Conservation (phyloP, 2,113 vertebrate species). For the Piaya cayana region DNA sequence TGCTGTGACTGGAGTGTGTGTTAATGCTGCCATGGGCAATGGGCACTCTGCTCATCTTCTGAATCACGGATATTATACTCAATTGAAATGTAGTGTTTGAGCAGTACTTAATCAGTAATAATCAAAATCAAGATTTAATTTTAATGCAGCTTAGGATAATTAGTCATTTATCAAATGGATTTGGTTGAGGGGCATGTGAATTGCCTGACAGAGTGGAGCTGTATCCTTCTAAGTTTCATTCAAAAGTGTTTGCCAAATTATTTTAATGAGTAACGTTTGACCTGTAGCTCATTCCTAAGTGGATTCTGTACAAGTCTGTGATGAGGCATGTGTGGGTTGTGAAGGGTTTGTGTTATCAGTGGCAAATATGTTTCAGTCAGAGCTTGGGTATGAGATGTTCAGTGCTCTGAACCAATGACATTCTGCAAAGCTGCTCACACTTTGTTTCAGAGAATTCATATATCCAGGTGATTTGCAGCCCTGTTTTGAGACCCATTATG, state of each 20-base stretch:
- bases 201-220: neutral
- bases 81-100: neutral
- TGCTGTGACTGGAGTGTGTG: neutral
- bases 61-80: neutral
- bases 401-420: neutral
- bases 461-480: neutral
- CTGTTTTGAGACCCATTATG: neutral
- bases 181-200: neutral
- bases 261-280: neutral
- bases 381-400: neutral
- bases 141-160: neutral
- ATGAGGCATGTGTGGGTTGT: neutral
- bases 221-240: neutral
- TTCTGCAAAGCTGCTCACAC: neutral
- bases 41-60: neutral
- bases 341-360: neutral
- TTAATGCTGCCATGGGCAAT: neutral
- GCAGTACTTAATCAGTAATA: slow-evolving; percentile 18
- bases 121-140: slow-evolving; percentile 29
- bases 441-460: neutral
- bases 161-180: neutral
- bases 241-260: neutral
- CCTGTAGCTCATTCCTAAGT: neutral
- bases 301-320: neutral
- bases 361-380: neutral